Base-by-base conservation (phyloP, 2,797 vertebrate species). In the Chelidonichthys spinosus region DNA sequence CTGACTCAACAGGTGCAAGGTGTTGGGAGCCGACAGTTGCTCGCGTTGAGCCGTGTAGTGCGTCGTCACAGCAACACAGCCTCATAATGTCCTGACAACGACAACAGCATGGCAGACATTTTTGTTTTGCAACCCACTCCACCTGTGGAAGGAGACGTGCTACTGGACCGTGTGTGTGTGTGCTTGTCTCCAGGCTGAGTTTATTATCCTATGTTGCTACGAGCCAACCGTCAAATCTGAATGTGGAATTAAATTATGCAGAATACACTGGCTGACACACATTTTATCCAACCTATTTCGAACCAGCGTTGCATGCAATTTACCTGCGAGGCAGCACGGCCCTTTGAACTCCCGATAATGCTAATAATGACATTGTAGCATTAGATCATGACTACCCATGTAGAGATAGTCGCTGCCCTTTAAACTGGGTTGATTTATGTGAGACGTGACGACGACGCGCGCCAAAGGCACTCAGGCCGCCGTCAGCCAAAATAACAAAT, bases 401-500 rank as follows among this genome's bases (percentile, higher is more conserved):
- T 56, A 67, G 83, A 76, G 63, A 74, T 72, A 72, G 68, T 62
- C 32, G 55, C 1, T 68, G 86, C 73, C 69, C 53, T 85, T 85
- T 74, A 64, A 81, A 83, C 68, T 17, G 66, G 54, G 60, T 55
- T 76, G 61, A 56, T 40, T 71, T 80, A 66, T 44, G 70, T 75
- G 69, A 76, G 69, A 79, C 39, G 40, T 18, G 69, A 74, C 18
- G 69, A 72, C 88, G 88, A 91, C 72, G 90, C 87, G 86, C 59
- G 32, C 43, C 5, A 35, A 69, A 90, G 74, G 79, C 81, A 79
- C 78, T 79, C 81, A 1, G 10, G 74, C 74, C 7, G 54, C 72
- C 5, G 6, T 67, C 39, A 46, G 81, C 78, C 74, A 82, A 81
- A 85, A 77, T 40, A 79, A 80, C 69, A 73, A 79, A 80, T 33